Base-by-base conservation (phyloP, 2,888 invertebrate genomes). In the Syrphus vitripennis region DNA sequence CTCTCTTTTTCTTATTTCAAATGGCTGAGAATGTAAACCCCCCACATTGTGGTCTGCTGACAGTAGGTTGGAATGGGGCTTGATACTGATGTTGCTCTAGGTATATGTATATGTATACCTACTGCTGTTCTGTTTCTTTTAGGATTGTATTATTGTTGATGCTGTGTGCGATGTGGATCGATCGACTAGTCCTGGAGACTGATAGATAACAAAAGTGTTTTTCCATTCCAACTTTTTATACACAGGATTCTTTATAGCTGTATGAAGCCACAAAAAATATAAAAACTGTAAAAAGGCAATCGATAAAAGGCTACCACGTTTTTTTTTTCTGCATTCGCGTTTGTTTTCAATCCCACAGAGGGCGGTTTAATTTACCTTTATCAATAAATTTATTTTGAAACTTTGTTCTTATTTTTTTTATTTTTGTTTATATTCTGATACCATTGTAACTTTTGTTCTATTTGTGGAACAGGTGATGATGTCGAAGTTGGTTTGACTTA, bases 341-440 rank as follows among this genome's bases (percentile, higher is more conserved):
- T 83, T 40, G 61, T 65, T 42, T 84, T 65, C 76, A 21, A 71
- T 45, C 53, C 77, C 78, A 57, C 72, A 74, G 78, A 78, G 70
- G 78, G 82, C 74, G 86, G 72, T 86, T 86, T 82, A 86, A 86
- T 86, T 86, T 82, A 82, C 86, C 86, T 82, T 86, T 74, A 82
- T 82, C 86, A 86, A 86, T 86, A 82, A 86, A 86, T 86, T 86
- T 86, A 86, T 86, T 86, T 82, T 14, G 50, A 86, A 86, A 86
- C 69, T 86, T 86, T 86, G 70, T 75, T 80, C 57, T 21, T 37
- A 34, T 40, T 75, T 65, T 48, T 57, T 19, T 21, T 55, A 50
- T 50, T 67, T 57, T 53, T 57, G 26, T 45, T 67, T 76, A 42
- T 42, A 82, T 86, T 74, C 65, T 74, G 77, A 74, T 77, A 42